Conservation (phyloP, 2,888 invertebrate genomes). For the Drosophila tanythrix region DNA sequence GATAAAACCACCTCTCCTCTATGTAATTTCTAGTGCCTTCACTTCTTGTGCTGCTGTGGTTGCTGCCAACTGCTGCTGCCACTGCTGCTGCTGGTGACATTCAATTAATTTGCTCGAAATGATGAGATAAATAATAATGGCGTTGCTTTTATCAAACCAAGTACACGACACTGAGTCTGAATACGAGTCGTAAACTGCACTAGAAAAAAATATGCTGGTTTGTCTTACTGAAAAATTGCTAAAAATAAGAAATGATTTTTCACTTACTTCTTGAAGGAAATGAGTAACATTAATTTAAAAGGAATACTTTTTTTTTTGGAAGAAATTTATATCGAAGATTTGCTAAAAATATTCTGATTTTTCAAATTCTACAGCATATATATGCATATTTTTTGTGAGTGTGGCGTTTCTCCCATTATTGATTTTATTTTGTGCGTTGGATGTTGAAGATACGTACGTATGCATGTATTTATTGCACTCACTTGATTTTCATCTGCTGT, state of each 20-base stretch:
- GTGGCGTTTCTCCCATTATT: constrained; percentile 52
- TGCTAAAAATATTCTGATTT: neutral
- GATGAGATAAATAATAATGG: constrained; percentile 56
- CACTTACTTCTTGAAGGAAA: neutral
- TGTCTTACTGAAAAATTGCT: neutral
- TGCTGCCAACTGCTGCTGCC: neutral
- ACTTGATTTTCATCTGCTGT: constrained; percentile 63
- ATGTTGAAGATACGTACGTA: constrained; percentile 46
- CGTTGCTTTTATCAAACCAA: constrained; percentile 42
- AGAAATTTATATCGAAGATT: neutral
- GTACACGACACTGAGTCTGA: constrained; percentile 5
- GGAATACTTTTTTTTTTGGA: accelerated
- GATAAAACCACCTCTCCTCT: constrained; percentile 21
- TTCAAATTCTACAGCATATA: neutral
- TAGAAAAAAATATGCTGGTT: neutral
- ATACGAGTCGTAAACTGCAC: neutral
- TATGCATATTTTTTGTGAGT: neutral
- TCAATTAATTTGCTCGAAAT: constrained; percentile 65
- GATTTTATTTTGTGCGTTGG: constrained; percentile 53
- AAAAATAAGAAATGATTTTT: neutral
- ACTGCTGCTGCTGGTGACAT: constrained; percentile 36
- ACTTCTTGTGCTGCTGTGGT: neutral
- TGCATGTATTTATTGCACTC: constrained; percentile 62
- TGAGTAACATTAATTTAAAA: neutral
- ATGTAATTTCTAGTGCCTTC: constrained; percentile 18